phyloP scores from a whole-genome alignment of 1,140 invertebrate species.

The Cydia strobilella region DNA sequence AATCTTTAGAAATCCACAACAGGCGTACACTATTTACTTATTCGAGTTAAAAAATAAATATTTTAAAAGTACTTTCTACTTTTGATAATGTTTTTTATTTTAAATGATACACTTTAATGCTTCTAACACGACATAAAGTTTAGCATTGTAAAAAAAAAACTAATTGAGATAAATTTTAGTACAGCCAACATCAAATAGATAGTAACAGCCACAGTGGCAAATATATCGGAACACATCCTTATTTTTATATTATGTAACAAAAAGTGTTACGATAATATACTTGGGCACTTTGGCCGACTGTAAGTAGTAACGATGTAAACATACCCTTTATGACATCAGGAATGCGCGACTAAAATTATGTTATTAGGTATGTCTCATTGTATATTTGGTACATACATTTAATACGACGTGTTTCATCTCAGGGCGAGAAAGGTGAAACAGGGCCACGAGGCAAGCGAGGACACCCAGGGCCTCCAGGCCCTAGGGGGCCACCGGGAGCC shows the following conservation, averaged over 20 bases:
- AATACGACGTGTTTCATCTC: conserved; percentile 23
- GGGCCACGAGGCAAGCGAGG: conserved; percentile 89
- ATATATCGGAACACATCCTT: too few relatives aligned
- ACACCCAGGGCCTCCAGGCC: conserved; percentile 86
- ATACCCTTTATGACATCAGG: too few relatives aligned
- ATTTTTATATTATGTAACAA: too few relatives aligned
- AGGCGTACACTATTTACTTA: background rate
- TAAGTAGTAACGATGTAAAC: too few relatives aligned
- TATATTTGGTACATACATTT: too few relatives aligned
- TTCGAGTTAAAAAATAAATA: background rate
- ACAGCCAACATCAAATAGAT: too few relatives aligned
- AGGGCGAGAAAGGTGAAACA: conserved; percentile 90
- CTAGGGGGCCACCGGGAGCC: conserved; percentile 82
- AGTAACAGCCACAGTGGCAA: too few relatives aligned
- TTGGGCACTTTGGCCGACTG: background rate
- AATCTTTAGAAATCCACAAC: too few relatives aligned
- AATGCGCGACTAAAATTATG: too few relatives aligned
- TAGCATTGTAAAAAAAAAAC: background rate
- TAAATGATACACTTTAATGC: background rate
- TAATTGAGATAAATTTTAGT: background rate
- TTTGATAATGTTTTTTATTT: background rate
- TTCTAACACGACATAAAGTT: background rate
- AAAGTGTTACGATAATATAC: too few relatives aligned
- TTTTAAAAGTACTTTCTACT: background rate
- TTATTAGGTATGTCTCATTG: too few relatives aligned